Conservation (phyloP, 2,797 vertebrate genomes). For the Dromococcyx pavoninus region DNA sequence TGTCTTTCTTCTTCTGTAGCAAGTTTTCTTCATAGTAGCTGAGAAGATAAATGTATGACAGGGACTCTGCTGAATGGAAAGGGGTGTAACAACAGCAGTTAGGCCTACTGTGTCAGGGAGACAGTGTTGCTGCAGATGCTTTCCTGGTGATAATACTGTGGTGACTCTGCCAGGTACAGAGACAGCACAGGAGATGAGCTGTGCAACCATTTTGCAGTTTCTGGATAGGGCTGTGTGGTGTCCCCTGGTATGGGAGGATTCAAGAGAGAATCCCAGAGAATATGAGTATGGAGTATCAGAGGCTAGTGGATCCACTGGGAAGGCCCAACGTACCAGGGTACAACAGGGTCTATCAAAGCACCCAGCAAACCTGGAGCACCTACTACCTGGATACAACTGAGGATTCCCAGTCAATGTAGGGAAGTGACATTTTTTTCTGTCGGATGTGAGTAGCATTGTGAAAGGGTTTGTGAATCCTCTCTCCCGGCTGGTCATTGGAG, state of each 20-base stretch:
- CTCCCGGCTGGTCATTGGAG: neutral
- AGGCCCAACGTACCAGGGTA: neutral
- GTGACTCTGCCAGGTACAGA: no score
- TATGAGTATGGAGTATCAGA: accelerated
- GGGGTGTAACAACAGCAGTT: neutral
- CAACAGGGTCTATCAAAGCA: neutral
- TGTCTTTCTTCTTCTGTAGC: neutral
- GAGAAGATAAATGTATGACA: neutral
- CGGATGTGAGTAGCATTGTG: neutral
- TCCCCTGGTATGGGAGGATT: neutral
- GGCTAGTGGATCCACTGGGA: neutral
- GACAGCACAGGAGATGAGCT: neutral
- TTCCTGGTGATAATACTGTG: neutral
- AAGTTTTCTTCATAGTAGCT: neutral
- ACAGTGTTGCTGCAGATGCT: neutral
- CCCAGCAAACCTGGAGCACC: neutral
- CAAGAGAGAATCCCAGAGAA: neutral
- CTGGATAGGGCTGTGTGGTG: neutral
- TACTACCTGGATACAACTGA: neutral
- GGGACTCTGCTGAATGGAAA: neutral
- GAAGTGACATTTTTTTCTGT: neutral
- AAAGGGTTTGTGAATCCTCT: neutral
- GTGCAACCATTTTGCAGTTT: neutral
- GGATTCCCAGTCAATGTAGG: neutral
- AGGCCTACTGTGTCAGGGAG: neutral